phyloP scores from a whole-genome alignment of 2,888 invertebrate species.

The Platycheirus albimanus region DNA sequence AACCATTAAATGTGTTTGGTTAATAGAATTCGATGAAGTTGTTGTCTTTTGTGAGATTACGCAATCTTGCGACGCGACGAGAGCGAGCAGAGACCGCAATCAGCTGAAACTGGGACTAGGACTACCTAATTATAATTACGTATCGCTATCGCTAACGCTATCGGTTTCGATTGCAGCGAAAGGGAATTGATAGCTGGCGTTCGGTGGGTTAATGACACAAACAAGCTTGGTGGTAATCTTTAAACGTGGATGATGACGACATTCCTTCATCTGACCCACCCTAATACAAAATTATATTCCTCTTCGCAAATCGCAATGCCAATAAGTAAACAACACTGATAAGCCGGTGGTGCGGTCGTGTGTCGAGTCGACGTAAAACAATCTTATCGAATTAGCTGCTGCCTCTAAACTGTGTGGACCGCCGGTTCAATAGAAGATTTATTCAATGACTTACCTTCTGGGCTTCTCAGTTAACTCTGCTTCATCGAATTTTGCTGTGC shows the following conservation, averaged over 20 bases:
- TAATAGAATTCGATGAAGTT: slow-evolving; percentile 11
- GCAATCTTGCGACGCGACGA: slow-evolving; percentile 43
- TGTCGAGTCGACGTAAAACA: slow-evolving; percentile 4
- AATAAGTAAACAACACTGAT: slow-evolving; percentile 55
- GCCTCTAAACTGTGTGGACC: too few species aligned
- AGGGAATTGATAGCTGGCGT: slow-evolving; percentile 48
- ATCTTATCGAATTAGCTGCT: slow-evolving; percentile 59
- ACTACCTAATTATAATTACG: too few species aligned
- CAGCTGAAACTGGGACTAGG: slow-evolving; percentile 47
- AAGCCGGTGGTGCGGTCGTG: slow-evolving; percentile 43
- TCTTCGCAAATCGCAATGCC: slow-evolving; percentile 50
- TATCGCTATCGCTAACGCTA: too few species aligned
- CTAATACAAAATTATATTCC: slow-evolving; percentile 25
- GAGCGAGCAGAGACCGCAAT: slow-evolving; percentile 25
- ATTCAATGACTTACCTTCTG: slow-evolving; percentile 68
- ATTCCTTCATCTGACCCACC: slow-evolving; percentile 42
- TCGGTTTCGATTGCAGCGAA: slow-evolving; percentile 22
- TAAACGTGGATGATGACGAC: neutral
- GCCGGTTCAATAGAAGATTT: neutral
- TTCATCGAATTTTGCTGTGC: slow-evolving; percentile 59
- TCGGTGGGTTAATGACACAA: slow-evolving; percentile 18
- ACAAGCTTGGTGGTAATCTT: slow-evolving; percentile 11
- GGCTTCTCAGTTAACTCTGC: slow-evolving; percentile 7
- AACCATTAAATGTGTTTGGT: slow-evolving; percentile 49
- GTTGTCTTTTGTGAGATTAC: slow-evolving; percentile 23